Percentiles rank a stretch among this genome's conserved stretches.
Conservation (phyloP, 2,888 invertebrate genomes). For the Drosophila nr. fundita region DNA sequence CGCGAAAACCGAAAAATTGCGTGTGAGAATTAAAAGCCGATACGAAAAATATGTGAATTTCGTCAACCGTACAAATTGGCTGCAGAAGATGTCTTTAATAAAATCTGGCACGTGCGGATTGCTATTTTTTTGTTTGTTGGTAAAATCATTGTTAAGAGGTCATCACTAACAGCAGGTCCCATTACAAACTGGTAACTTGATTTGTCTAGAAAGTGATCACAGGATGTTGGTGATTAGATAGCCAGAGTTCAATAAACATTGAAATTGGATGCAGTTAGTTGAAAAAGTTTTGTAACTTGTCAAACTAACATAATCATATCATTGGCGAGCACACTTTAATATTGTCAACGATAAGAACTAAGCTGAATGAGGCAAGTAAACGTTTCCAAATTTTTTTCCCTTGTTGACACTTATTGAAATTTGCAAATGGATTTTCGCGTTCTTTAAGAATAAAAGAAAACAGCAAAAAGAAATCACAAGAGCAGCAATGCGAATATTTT, state of each 20-base stretch:
- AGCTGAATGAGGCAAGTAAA: constrained; percentile 45
- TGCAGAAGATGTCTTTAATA: constrained; percentile 11
- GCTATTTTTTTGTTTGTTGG: background rate
- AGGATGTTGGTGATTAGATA: constrained; percentile 1
- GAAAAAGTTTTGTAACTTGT: background rate
- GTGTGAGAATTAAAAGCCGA: constrained; percentile 14
- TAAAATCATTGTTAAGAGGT: background rate
- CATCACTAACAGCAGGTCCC: constrained; percentile 4
- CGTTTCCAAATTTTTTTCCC: constrained; percentile 43
- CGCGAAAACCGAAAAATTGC: background rate
- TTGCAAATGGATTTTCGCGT: constrained; percentile 33
- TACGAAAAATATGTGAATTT: constrained; percentile 12
- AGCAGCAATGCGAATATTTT: constrained; percentile 26
- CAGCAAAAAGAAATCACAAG: background rate
- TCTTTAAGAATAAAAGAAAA: constrained; percentile 4
- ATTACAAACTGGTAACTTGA: background rate
- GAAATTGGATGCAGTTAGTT: background rate
- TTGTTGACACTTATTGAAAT: constrained; percentile 68
- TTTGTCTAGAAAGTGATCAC: background rate
- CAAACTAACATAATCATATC: background rate
- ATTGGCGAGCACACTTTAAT: constrained; percentile 16
- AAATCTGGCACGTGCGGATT: constrained; percentile 1
- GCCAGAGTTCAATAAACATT: background rate
- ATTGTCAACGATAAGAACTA: constrained; percentile 3
- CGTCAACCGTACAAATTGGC: constrained; percentile 5